phyloP scores from a whole-genome alignment of 2,888 invertebrate species.

The Oligia strigilis region DNA sequence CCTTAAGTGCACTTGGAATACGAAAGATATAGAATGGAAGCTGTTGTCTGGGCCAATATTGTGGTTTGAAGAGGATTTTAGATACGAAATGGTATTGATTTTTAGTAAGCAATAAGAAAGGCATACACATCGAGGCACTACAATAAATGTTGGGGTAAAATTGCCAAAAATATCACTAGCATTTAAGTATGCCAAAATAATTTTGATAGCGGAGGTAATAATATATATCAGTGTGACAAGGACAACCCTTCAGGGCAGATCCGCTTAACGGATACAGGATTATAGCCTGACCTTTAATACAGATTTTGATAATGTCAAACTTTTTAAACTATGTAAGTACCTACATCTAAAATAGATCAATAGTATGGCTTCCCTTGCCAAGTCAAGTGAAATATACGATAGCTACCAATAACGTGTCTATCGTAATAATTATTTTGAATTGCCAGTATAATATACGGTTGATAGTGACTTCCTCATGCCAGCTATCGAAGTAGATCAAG shows the following conservation, averaged over 20 bases:
- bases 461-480: slow-evolving; percentile 52
- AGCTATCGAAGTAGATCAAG: slow-evolving; percentile 57
- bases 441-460: slow-evolving; percentile 27
- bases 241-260: slow-evolving; percentile 15
- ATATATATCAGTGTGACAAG: slow-evolving; percentile 17
- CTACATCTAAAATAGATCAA: slow-evolving; percentile 28
- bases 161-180: not conserved
- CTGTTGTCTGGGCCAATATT: slow-evolving; percentile 7
- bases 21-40: slow-evolving; percentile 20
- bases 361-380: slow-evolving; percentile 34
- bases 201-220: slow-evolving; percentile 13
- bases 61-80: not conserved
- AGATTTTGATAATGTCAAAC: slow-evolving; percentile 38
- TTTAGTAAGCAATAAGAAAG: not conserved
- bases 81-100: slow-evolving; percentile 25
- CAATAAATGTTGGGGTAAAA: slow-evolving; percentile 3
- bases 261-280: slow-evolving; percentile 25
- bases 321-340: slow-evolving; percentile 6
- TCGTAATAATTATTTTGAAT: slow-evolving; percentile 46
- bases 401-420: slow-evolving; percentile 31
- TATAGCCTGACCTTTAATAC: slow-evolving; percentile 36
- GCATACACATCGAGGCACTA: not conserved
- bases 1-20: slow-evolving; percentile 25
- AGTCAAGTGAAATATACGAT: slow-evolving; percentile 24
- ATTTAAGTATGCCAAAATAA: not conserved